phyloP scores from a whole-genome alignment of 2,888 invertebrate genomes.

The Lutraria lutraria region DNA sequence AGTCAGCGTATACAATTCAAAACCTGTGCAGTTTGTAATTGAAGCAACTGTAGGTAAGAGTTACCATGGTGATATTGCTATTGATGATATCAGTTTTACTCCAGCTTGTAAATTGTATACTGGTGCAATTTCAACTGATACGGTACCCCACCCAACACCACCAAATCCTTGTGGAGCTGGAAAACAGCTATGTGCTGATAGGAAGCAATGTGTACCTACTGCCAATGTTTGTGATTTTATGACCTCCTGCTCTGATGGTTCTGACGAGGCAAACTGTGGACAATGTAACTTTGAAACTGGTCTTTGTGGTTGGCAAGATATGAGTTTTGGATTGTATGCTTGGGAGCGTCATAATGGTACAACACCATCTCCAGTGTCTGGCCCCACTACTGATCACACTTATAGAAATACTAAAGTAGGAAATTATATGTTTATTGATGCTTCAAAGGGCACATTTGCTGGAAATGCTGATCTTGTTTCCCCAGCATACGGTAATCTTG shows the following conservation, averaged over 20 bases:
- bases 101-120: constrained; percentile 75
- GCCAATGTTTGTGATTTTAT: constrained; percentile 81
- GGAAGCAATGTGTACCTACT: constrained; percentile 75
- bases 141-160: constrained; percentile 57
- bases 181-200: constrained; percentile 75
- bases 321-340: constrained; percentile 72
- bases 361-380: constrained; percentile 75
- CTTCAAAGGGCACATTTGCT: constrained; percentile 74
- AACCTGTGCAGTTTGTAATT: constrained; percentile 81
- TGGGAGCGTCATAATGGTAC: constrained; percentile 79
- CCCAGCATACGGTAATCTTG: constrained; percentile 76
- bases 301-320: constrained; percentile 81
- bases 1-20: constrained; percentile 70
- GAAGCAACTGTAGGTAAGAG: constrained; percentile 80
- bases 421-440: constrained; percentile 82
- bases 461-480: constrained; percentile 77
- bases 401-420: constrained; percentile 73
- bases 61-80: constrained; percentile 80
- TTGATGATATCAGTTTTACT: constrained; percentile 84
- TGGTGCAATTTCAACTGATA: constrained; percentile 72
- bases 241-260: constrained; percentile 77
- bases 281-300: constrained; percentile 80
- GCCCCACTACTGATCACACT: constrained; percentile 82
- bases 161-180: constrained; percentile 79
- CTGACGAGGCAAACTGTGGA: constrained; percentile 82